These are phyloP conservation scores for Labrus mixtus DNA, from an alignment of 2,113 vertebrate species.

Conservation along the genomic window DNA sequence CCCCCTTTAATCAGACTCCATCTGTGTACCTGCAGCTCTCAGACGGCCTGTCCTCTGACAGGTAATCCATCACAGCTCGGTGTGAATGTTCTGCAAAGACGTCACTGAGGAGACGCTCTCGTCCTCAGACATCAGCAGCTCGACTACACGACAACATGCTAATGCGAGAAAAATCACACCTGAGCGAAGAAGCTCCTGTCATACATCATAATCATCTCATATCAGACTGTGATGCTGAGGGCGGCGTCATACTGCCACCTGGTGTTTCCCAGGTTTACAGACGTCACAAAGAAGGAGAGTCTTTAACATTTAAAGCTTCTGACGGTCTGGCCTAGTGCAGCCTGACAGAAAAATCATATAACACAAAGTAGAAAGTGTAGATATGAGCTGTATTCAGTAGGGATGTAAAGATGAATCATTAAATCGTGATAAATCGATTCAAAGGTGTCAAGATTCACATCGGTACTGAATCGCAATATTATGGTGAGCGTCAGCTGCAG, in stretches of 20 bases:
- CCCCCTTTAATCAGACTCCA: background rate
- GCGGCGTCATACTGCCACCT: slow-evolving; percentile 25
- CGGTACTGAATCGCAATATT: too few species aligned
- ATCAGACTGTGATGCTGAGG: background rate
- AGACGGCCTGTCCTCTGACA: background rate
- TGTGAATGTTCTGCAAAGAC: background rate
- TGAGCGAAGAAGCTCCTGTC: background rate
- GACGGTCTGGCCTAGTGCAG: too few species aligned
- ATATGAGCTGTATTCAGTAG: too few species aligned
- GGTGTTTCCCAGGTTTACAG: background rate
- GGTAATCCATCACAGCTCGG: slow-evolving; percentile 56
- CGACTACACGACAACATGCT: background rate
- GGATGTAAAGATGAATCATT: too few species aligned
- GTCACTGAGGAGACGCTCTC: background rate
- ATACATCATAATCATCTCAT: slow-evolving; percentile 1
- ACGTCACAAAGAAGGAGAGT: background rate
- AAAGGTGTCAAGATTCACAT: too few species aligned
- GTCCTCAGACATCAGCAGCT: background rate
- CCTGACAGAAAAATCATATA: too few species aligned
- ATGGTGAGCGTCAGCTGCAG: too few species aligned
- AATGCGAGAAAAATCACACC: slow-evolving; percentile 4
- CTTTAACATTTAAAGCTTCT: too few species aligned
- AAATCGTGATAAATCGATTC: too few species aligned
- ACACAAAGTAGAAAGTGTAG: too few species aligned
- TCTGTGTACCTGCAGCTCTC: background rate